Evolutionary conservation across 2,113 vertebrate species (phyloP), one percentile per base, ranked within the genome.

Genomic region (Cephalopholis sonnerati): DNA sequence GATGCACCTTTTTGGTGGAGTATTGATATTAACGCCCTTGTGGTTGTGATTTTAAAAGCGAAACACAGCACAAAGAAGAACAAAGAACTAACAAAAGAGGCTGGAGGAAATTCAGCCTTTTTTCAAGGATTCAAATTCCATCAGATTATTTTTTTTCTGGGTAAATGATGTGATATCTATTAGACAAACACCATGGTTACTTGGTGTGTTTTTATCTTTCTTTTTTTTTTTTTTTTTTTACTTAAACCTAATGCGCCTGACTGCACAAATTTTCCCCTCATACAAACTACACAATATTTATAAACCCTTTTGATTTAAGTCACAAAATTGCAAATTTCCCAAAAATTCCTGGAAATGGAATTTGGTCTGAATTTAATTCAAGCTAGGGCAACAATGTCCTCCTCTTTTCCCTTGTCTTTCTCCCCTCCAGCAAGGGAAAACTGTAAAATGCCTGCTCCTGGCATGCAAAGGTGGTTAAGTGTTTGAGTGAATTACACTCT

Each of bases 1-100:
- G 67, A 79, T 83, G 75, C 85, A 78, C 82, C 74, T 74, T 66
- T 83, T 62, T 62, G 69, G 74, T 61, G 25, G 71, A 83, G 70
- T 48, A 82, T 65, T 64, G 80, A 83, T 70, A 62, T 36, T 36
- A 79, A 86, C 12, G 5, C 51, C 66, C 53, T 44, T 67, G 66
- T 46, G 15, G 48, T 15, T 44, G 41, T 44, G 48, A 72, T 51
- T 57, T 74, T 25, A 79, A 70, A 13, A 57, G 12, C 2, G 16
- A 63, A 72, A 46, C 5, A 54, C 3, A 57, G 25, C 20, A 66
- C 0, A 9, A 74, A 18, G 32, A 54, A 67, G 4, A 2, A 25
- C 25, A 65, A 71, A 7, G 51, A 2, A 48, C 11, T 20, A 27
- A 24, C 2, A 46, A 74, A 36, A 25, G 32, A 39, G 11, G 12